Evolutionary conservation across 2,888 invertebrate species (phyloP), one percentile per base, ranked within the genome.

Genomic region (Caradrina clavipalpis): DNA sequence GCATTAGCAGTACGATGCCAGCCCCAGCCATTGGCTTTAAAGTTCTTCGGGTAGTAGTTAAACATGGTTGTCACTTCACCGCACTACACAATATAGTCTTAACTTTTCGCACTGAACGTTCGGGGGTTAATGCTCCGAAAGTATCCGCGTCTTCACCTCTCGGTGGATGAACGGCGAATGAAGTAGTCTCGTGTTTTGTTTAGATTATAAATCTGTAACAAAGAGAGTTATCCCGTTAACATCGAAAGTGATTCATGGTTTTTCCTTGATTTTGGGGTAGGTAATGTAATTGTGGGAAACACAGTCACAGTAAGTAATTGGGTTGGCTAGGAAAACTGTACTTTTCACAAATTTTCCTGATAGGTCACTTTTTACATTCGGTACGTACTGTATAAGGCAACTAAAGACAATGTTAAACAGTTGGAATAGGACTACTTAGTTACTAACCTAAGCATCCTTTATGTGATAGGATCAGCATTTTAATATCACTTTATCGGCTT

Each of bases 21-120:
- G 0, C 96, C 96, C 95, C 94, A 95, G 1, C 96, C 96, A 69
- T 95, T 93, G 54, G 95, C 95, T 67, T 91, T 94, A 70, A 95
- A 93, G 80, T 96, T 96, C 87, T 95, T 95, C 80, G 95, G 95
- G 76, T 95, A 96, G 73, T 94, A 93, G 73, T 86, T 91, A 35
- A 93, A 70, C 83, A 83, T 83, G 64, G 64, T 80, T 54, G 61
- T 47, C 69, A 83, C 76, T 64, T 56, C 76, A 79, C 80, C 54
- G 51, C 60, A 72, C 73, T 59, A 26, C 65, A 74, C 65, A n/a
- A 19, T 31, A 22, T 60, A 2, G 8, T 47, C 11, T 8, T 6
- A 51, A 70, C 22, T 26, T 49, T 39, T 78, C 57, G 19, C 81
- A 76, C 70, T 62, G 31, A 65, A 56, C 54, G 61, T 76, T 80